Evolutionary conservation across 1,140 invertebrate genomes (phyloP), one percentile per base, ranked within the genome.

Genomic region (Cotesia typhae): DNA sequence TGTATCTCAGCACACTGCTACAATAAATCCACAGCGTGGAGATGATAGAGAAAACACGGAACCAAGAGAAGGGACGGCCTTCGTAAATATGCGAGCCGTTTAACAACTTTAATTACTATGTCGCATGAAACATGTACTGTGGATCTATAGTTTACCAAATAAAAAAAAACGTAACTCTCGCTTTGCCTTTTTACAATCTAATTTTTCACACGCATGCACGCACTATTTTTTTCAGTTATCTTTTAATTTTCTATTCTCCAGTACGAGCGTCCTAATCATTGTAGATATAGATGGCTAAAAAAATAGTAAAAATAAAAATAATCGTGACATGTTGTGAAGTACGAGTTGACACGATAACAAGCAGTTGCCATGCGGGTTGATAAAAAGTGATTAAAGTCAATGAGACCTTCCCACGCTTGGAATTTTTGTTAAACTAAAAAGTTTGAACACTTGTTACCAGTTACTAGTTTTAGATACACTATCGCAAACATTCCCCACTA

Each of bases 361-460:
- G n/a, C 53, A 55, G 53, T 55, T 55, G 53, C 53, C 53, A 55
- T 55, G 53, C 53, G 53, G 17, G 53, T 17, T 55, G 53, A 55
- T 55, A 55, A 55, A 4, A 55, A 55, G 41, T 55, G n/a, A 55
- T 55, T 14, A 55, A 55, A 55, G 53, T 28, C 47, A 55, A n/a
- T 17, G 53, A 55, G 53, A 17, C 17, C 53, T 55, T 55, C 53
- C 53, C 53, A 55, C 53, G 53, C 53, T 14, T 55, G n/a, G 3
- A 14, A 9, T 12, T 55, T n/a, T 14, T 5, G 10, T 55, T 9
- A 14, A 28, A 28, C 28, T 28, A 28, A 28, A 28, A 28, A 28
- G 28, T n/a, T n/a, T 6, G n/a, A 14, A 14, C 53, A 55, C 53
- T 55, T 55, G 53, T 55, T 47, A 3, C 41, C 10, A 47, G 17